Evolutionary conservation across 2,797 vertebrate genomes (phyloP), one percentile per base, ranked within the genome.

Genomic region (Sus cebifrons): DNA sequence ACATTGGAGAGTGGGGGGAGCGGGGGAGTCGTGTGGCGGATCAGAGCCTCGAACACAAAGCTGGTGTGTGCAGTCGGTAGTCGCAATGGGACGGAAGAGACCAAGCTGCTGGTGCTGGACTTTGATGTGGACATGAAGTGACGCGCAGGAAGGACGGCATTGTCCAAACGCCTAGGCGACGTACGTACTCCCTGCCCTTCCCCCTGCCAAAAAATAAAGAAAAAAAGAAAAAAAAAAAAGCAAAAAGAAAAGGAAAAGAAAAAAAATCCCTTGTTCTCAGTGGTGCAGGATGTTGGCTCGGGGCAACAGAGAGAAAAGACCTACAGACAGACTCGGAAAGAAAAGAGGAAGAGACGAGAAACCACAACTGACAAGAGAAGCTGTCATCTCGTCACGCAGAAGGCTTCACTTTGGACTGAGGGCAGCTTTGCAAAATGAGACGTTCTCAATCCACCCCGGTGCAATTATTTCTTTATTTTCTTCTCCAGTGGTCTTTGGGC

Each of bases 61-160:
- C 99, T 99, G 95, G 99, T 99, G 98, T 99, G 99, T 21, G 99
- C 99, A 0, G 99, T 99, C 6, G 99, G 99, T 98, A 99, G 99
- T 99, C 99, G 99, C 98, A 99, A 99, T 2, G 99, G 99, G 98
- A 99, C 99, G 90, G 99, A 99, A 98, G 99, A 99, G 98, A 99
- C 99, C 99, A 99, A 99, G 99, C 99, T 99, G 99, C 99, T 99
- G 98, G 99, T 99, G 98, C 99, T 99, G 99, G 99, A 99, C 99
- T 99, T 99, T 98, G 99, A 99, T 87, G 99, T 99, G 98, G 99
- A 99, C 99, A 99, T 99, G 99, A 99, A 99, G 99, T 99, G 99
- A 99, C 98, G 98, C 95, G 97, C 98, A 98, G 98, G 98, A 83
- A 98, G 98, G 98, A 98, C 97, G 97, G 97, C 36, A 8, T 98